Conservation (phyloP, 2,113 vertebrate species). For the Pica pica region DNA sequence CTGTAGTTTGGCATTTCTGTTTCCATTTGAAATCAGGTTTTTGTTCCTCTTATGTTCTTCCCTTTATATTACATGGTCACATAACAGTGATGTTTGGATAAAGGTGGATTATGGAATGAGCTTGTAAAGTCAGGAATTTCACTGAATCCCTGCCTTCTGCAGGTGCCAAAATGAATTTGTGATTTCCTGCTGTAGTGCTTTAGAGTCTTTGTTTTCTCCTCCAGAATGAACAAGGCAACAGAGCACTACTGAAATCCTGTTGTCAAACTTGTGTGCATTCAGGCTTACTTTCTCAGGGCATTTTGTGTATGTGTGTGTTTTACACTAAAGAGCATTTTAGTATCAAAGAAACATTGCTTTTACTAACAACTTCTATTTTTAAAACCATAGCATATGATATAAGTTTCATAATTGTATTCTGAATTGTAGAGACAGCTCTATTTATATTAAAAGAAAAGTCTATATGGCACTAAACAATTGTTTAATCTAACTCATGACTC, state of each 20-base stretch:
- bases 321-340: background rate
- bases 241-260: background rate
- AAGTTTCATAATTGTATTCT: background rate
- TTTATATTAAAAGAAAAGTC: background rate
- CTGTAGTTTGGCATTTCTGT: background rate
- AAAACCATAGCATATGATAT: background rate
- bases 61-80: background rate
- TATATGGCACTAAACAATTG: accelerated
- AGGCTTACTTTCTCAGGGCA: background rate
- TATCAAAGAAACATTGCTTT: background rate
- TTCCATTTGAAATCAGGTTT: background rate
- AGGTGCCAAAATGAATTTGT: background rate
- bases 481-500: background rate
- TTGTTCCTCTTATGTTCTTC: background rate
- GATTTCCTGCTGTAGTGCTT: background rate
- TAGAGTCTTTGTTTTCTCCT: background rate
- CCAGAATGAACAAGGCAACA: background rate
- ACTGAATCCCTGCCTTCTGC: background rate
- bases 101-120: background rate
- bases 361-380: background rate
- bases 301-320: background rate
- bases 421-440: background rate
- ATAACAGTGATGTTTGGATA: accelerated
- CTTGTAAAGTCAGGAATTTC: background rate
- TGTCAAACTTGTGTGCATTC: background rate